Base-by-base conservation (phyloP, 2,113 vertebrate genomes). In the Cygnus atratus region DNA sequence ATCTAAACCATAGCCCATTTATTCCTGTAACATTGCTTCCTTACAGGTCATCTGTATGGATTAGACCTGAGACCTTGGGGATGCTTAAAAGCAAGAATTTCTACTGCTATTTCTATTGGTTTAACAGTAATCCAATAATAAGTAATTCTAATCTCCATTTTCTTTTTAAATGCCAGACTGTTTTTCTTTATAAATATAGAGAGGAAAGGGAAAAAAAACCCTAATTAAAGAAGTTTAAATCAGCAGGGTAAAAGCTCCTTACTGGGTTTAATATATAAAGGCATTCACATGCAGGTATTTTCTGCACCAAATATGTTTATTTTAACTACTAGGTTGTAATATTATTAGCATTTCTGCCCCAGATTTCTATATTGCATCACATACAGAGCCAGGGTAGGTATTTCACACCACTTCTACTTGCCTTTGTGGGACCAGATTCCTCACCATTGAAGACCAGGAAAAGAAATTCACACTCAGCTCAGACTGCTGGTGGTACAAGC, bases 51-150 rank as follows among this genome's bases (percentile, higher is more conserved):
- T 71, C 25, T 26, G 55, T 28, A 67, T 11, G 50, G 70, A 87
- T 78, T 68, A 88, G 57, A 72, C 29, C 39, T 15, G 10, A 84
- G 65, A 91, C 39, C 57, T 57, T 19, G 48, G 89, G 58, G 29
- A 41, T 81, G 39, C 44, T 90, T 84, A 68, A 62, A 88, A 55
- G 21, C 26, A 78, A 48, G 22, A 92, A 61, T 87, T 93, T 74
- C 43, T 71, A 41, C 39, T 73, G 46, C 57, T 87, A 9, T 57
- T 96, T 75, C 52, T 91, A 58, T 66, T 62, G 29, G 50, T 77
- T 90, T 90, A 86, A 84, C 57, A 88, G 11, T 21, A 93, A 94
- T 70, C n/a, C 39, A 85, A 71, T 70, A 93, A 89, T 72, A 92
- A 96, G 91, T 82, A 2, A 70, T 66, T 79, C 54, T 66, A 90